Evolutionary conservation across 2,888 invertebrate genomes (phyloP), one percentile per base, ranked within the genome.

Genomic region (Thereva unica): DNA sequence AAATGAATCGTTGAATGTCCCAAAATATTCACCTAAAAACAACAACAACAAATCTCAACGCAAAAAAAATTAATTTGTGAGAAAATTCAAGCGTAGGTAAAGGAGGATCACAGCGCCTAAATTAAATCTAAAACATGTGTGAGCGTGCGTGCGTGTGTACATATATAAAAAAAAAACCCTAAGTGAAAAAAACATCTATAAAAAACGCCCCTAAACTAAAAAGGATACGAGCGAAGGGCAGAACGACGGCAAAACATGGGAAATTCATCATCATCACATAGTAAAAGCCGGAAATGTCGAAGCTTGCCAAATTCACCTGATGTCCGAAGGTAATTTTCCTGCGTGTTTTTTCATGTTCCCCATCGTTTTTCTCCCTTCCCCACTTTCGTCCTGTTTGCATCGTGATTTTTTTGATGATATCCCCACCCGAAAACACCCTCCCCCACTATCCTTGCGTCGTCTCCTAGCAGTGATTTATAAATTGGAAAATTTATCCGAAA

Each of bases 251-350:
- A 59, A 67, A 67, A 45, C 67, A 81, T 81, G 80, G 81, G 81
- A 34, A 81, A 81, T 72, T 76, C 80, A 67, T 79, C 80, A 55
- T 79, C 72, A 49, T 77, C 79, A 47, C 76, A 75, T 71, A 69
- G 66, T 54, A 80, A 78, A 73, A 76, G 75, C 69, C 76, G 81
- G 45, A 81, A 81, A 75, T 80, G 80, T 72, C 80, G 90, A 77
- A 91, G 91, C 80, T 83, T 91, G 77, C 91, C 91, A 69, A 91
- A 90, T 71, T 91, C 91, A 66, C 91, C 89, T 74, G 89, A 89
- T 84, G 87, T 87, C 69, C 83, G 88, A 80, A 88, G 89, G 89
- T 89, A 86, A 73, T 67, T 68, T 34, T 10, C 9, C 6, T 0
- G 50, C 35, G 7, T 47, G 47, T 10, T 10, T 47, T 7, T 10